phyloP scores from a whole-genome alignment of 2,797 vertebrate genomes.

The Cuculus canorus region DNA sequence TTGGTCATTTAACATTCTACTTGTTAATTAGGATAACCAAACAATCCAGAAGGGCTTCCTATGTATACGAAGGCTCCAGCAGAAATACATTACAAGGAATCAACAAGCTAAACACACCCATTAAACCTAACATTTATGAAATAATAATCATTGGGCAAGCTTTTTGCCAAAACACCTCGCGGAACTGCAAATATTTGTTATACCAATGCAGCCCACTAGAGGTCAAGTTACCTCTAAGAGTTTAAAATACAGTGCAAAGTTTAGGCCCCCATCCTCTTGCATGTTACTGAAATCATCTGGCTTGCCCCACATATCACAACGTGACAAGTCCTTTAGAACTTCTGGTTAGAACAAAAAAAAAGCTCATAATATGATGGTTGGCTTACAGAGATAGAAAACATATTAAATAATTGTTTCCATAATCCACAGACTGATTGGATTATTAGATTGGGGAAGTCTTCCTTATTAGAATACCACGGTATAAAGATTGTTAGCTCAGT shows the following conservation, averaged over 20 bases:
- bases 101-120: background rate
- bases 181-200: background rate
- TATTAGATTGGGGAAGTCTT: background rate
- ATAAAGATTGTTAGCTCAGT: background rate
- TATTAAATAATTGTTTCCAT: background rate
- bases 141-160: background rate
- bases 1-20: background rate
- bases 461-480: background rate
- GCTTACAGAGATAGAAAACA: background rate
- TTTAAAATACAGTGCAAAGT: background rate
- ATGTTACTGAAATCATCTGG: background rate
- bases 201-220: background rate
- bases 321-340: background rate
- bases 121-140: background rate
- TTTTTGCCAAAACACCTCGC: background rate
- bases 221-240: background rate
- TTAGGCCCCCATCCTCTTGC: background rate
- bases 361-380: background rate
- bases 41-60: background rate
- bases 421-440: background rate
- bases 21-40: background rate
- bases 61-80: background rate
- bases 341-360: background rate
- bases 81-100: background rate
- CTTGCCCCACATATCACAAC: background rate